phyloP scores from a whole-genome alignment of 2,113 vertebrate species.

The Ceyx melanurus region DNA sequence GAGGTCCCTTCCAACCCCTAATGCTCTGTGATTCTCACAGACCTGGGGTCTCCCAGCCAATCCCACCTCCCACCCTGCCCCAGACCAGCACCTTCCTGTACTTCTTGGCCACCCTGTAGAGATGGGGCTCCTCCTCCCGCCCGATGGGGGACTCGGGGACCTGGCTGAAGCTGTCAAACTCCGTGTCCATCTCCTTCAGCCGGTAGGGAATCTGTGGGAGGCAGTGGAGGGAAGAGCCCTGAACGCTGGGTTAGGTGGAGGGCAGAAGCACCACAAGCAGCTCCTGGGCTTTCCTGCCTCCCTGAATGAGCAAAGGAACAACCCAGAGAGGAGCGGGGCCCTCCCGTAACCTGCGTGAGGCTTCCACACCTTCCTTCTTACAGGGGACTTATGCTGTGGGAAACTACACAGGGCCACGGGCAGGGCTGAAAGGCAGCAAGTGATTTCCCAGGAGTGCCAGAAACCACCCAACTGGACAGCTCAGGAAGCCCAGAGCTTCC shows the following conservation, averaged over 20 bases:
- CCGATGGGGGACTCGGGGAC: constrained; percentile 93
- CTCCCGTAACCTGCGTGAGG: background rate
- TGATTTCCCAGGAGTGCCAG: constrained; percentile 43
- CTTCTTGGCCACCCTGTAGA: constrained; percentile 97
- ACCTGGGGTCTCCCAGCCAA: background rate
- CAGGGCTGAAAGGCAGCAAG: background rate
- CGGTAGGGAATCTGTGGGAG: constrained; percentile 90
- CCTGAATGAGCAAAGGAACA: constrained; percentile 3
- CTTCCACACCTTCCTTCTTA: background rate
- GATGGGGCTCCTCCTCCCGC: constrained; percentile 92
- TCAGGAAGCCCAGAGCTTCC: background rate
- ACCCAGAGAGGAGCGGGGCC: background rate
- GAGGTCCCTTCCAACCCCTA: too few relatives aligned
- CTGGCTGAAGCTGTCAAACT: constrained; percentile 95
- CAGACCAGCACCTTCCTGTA: constrained; percentile 88
- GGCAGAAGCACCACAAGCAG: background rate
- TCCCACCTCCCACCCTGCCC: background rate
- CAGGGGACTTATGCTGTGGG: constrained; percentile 17
- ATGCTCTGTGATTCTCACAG: too few relatives aligned
- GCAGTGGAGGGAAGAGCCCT: background rate
- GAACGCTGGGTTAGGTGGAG: background rate
- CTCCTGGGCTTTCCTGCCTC: background rate
- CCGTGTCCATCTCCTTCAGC: constrained; percentile 88
- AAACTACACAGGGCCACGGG: constrained; percentile 2
- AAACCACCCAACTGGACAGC: background rate